Percentiles rank a stretch among this genome's conserved stretches.
Evolutionary conservation across 2,797 vertebrate species (phyloP).

Genomic region (Hafferia zeledoni): DNA sequence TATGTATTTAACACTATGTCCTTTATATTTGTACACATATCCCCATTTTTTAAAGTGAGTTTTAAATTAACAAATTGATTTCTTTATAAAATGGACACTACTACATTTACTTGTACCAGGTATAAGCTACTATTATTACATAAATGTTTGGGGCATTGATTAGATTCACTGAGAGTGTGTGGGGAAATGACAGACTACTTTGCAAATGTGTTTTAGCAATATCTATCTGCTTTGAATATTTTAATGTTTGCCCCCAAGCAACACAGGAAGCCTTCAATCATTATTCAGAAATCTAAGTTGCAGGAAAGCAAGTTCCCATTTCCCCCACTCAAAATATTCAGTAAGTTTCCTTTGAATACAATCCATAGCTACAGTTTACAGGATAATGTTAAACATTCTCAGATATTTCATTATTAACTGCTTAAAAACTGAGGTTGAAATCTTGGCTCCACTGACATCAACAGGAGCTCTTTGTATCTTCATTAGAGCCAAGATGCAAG

Average conservation of each 20-base stretch:
- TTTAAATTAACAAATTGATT: neutral
- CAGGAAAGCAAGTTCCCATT: neutral
- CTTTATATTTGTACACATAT: neutral
- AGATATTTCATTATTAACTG: neutral
- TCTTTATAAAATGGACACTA: neutral
- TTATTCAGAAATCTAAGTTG: neutral
- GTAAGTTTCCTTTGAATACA: neutral
- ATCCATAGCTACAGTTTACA: neutral
- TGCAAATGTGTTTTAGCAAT: neutral
- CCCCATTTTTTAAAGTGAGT: rapidly evolving
- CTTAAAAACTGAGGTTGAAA: neutral
- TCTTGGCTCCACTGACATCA: neutral
- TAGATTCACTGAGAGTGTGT: neutral
- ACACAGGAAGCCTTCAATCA: neutral
- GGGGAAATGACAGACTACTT: neutral
- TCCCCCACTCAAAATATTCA: neutral
- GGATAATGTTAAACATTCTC: neutral
- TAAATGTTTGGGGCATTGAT: neutral
- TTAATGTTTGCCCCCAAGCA: neutral
- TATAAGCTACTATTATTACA: neutral
- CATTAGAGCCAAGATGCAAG: neutral
- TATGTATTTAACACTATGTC: neutral
- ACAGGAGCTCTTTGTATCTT: neutral
- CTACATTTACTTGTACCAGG: neutral
- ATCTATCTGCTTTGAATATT: neutral